Evolutionary conservation across 2,888 invertebrate species (phyloP), one percentile per base, ranked within the genome.

Genomic region (Sericinus montela): DNA sequence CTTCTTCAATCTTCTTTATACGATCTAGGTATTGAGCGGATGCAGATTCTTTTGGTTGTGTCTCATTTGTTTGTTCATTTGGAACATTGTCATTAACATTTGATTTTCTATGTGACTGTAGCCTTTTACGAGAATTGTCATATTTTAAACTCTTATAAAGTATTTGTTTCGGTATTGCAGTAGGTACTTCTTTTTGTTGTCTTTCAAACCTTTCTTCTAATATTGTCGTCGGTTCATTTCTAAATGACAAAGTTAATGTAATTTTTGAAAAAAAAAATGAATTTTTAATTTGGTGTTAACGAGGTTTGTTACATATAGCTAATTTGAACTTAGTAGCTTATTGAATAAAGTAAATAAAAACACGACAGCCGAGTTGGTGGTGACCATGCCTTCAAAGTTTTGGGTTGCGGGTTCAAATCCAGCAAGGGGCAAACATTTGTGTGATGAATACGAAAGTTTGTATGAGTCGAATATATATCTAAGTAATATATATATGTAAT

Each of bases 1-100:
- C 43, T 5, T 32, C 23, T 39, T 44, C 43, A 2, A 48, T 25
- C 8, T 19, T 25, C 28, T 25, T 44, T 11, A 44, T 38, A 3
- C 38, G 34, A n/a, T 38, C 13, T 10, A 44, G 11, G 39, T 44
- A 44, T 10, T 10, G 28, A 0, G 15, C 32, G 3, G 46, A 30
- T 7, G n/a, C 36, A 6, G 19, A 19, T 11, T 47, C 46, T 9
- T 40, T 35, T 7, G 11, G n/a, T 5, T 7, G 5, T 3, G 11
- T 11, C 4, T 30, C n/a, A 11, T 30, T 30, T 0, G n/a, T 11
- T n/a, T n/a, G n/a, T 30, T 30, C 11, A n/a, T 11, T 11, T 30
- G 7, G 5, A 3, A 11, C 11, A 11, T 30, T 11, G 11, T 30
- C 30, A 11, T 11, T 30, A 3, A 1, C 11, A 30, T 30, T 5